Evolutionary conservation across 2,888 invertebrate genomes (phyloP).

Genomic region (Liodrosophila aerea): DNA sequence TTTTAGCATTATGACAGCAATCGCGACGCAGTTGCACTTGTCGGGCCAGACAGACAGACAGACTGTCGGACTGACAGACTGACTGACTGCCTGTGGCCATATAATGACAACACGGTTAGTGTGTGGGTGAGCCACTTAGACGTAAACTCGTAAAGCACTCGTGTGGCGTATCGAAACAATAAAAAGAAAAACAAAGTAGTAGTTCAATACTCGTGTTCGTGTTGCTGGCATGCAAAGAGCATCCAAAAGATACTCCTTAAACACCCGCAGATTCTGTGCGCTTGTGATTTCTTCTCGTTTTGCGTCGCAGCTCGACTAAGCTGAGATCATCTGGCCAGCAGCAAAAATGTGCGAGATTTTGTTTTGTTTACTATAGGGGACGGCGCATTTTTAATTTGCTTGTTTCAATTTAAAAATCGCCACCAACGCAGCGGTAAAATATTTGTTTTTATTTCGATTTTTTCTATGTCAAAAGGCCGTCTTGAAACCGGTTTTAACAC

Average conservation of each 20-base stretch:
- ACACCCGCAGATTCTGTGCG: constrained; percentile 26
- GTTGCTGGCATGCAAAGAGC: constrained; percentile 55
- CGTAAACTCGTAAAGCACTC: no score
- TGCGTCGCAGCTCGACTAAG: constrained; percentile 57
- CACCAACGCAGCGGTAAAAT: constrained; percentile 70
- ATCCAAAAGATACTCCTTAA: constrained; percentile 49
- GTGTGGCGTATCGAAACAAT: no score
- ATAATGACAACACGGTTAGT: constrained; percentile 2
- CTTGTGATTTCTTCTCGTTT: constrained; percentile 5
- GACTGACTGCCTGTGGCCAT: constrained; percentile 7
- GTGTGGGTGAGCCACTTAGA: no score
- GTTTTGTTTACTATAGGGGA: constrained; percentile 32
- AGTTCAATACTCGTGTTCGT: constrained; percentile 38
- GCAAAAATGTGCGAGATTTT: constrained; percentile 1
- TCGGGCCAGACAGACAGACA: neutral
- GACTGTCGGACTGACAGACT: neutral
- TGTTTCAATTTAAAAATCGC: constrained; percentile 32
- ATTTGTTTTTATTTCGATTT: constrained; percentile 45
- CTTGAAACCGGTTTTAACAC: constrained; percentile 59
- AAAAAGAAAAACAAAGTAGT: constrained; percentile 3
- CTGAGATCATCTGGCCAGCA: constrained; percentile 63
- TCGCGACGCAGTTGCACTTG: constrained; percentile 38
- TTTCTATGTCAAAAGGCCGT: constrained; percentile 60
- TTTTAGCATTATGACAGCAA: constrained; percentile 30
- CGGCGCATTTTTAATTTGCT: constrained; percentile 44